Base-by-base conservation (phyloP, 1,140 invertebrate species). In the Musca vetustissima region DNA sequence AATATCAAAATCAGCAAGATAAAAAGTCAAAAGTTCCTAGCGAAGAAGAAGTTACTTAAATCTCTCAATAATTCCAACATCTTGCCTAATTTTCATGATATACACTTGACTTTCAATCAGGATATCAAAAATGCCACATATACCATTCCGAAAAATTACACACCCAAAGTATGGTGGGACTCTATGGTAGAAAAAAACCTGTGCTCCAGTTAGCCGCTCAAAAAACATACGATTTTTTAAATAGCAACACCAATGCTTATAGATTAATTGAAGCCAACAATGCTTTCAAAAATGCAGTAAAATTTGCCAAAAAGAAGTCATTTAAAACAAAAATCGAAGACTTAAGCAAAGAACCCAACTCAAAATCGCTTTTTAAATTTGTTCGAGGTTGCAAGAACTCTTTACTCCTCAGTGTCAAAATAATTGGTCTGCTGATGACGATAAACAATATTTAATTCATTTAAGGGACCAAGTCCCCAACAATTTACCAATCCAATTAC, bases 391-490 rank as follows among this genome's bases (percentile, higher is more conserved):
- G 32, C n/a, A 66, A 43, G 49, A 50, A 19, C 48, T 32, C 28
- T 32, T 32, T 9, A 32, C 28, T 32, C 28, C 28, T 9, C 3
- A 4, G 3, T 32, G 9, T 32, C 3, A 32, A 32, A 32, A 3
- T 4, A 32, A 32, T 4, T 32, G 28, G 28, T 32, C 28, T 32
- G 3, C 28, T 32, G 28, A 32, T 4, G 9, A 32, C 28, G 28
- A 32, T 32, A 32, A 32, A 32, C 28, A 32, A 9, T 32, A 4
- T 32, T 32, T 32, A 32, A 32, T 32, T 9, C 28, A 17, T 50
- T 14, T 66, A 4, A 48, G 43, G 22, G 43, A 66, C 15, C 64
- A 66, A 19, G 43, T 66, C 2, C 64, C 48, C 21, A 13, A 66
- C 13, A 49, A 21, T 21, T 4, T 13, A 4, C 15, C 17, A 49